Evolutionary conservation across 2,888 invertebrate species (phyloP).

Genomic region (Apodemia duryi): DNA sequence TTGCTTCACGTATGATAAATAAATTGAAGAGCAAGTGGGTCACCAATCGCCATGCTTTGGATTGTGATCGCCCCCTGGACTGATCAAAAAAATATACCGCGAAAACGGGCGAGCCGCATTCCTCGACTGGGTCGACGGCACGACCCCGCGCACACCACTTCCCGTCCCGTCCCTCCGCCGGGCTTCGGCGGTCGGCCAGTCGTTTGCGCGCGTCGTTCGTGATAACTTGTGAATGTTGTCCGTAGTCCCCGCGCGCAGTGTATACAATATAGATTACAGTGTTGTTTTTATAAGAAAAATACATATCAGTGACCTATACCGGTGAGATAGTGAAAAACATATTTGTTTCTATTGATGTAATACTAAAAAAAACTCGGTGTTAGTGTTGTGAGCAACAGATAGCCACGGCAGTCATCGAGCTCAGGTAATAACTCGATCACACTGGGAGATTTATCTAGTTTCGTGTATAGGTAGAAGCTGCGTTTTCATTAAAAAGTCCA

Average conservation of each 20-base stretch:
- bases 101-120: conserved; percentile 71
- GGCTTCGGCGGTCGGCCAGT: conserved; percentile 48
- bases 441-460: conserved; percentile 44
- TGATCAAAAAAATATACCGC: conserved; percentile 59
- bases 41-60: conserved; percentile 13
- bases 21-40: conserved; percentile 9
- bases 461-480: conserved; percentile 33
- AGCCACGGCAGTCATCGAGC: conserved; percentile 70
- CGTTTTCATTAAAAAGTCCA: conserved; percentile 40
- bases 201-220: conserved; percentile 65
- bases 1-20: too few relatives aligned
- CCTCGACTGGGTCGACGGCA: conserved; percentile 71
- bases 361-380: conserved; percentile 37
- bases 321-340: conserved; percentile 48
- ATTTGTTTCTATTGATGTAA: conserved; percentile 34
- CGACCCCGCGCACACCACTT: conserved; percentile 48
- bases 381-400: conserved; percentile 51
- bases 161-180: conserved; percentile 27
- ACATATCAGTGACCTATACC: conserved; percentile 53
- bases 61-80: conserved; percentile 30
- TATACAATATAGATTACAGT: conserved; percentile 57
- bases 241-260: conserved; percentile 59
- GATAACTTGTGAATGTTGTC: conserved; percentile 47
- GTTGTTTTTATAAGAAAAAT: conserved; percentile 58
- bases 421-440: conserved; percentile 66